These are phyloP conservation scores for Sussaba pulchella DNA, from an alignment of 2,888 invertebrate species.

Conservation along the genomic window DNA sequence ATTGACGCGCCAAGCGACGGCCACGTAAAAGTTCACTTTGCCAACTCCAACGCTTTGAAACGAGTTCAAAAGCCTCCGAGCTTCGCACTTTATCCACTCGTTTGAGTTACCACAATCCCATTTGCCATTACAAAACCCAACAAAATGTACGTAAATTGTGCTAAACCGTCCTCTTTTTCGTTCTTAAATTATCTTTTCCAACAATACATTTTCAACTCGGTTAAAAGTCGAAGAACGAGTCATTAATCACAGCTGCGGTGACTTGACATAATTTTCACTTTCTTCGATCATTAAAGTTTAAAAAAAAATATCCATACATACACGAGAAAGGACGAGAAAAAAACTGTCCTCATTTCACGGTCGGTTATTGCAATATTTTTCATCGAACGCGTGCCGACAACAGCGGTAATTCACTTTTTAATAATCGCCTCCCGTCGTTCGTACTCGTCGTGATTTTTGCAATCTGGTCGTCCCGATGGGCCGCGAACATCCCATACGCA, in stretches of 20 bases:
- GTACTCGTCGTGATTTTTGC: constrained; percentile 64
- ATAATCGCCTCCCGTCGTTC: constrained; percentile 2
- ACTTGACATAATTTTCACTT: constrained; percentile 57
- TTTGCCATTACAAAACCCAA: no score
- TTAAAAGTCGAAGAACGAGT: constrained; percentile 1
- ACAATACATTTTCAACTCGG: constrained; percentile 10
- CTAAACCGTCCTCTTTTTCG: no score
- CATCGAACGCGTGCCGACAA: constrained; percentile 47
- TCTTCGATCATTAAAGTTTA: constrained; percentile 44
- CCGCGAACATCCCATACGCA: background rate
- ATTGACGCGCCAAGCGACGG: constrained; percentile 28
- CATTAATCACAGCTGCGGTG: constrained; percentile 52
- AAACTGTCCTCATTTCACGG: constrained; percentile 65
- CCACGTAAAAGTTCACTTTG: constrained; percentile 3
- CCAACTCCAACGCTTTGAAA: background rate
- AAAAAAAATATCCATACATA: no score
- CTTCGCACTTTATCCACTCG: background rate
- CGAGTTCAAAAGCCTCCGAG: constrained; percentile 13
- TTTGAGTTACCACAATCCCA: background rate
- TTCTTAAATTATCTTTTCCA: no score
- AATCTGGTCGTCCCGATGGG: constrained; percentile 50
- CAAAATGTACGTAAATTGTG: no score
- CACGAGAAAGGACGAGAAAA: constrained; percentile 4
- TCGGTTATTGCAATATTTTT: constrained; percentile 54
- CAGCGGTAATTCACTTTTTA: constrained; percentile 15